phyloP scores from a whole-genome alignment of 1,140 invertebrate species.

The Drosophila ficusphila region DNA sequence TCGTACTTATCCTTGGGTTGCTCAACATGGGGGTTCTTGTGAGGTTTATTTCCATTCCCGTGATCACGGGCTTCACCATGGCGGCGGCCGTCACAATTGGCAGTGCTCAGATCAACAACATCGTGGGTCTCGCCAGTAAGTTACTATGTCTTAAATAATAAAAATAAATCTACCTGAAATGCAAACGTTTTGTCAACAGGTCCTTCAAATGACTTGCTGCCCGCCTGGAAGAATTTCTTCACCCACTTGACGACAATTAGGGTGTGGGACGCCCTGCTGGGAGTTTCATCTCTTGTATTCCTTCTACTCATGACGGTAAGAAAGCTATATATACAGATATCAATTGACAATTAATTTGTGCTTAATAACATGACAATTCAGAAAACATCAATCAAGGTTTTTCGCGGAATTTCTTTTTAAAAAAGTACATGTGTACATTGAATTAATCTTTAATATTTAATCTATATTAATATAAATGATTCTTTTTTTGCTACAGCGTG shows the following conservation, averaged over 20 bases:
- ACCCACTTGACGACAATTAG: slow-evolving; percentile 84
- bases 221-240: slow-evolving; percentile 86
- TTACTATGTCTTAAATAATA: neutral
- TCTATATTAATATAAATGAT: neutral
- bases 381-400: no score
- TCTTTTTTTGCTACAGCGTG: slow-evolving; percentile 86
- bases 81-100: slow-evolving; percentile 95
- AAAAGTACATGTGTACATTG: no score
- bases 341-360: slow-evolving; percentile 53
- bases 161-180: neutral
- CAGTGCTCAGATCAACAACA: slow-evolving; percentile 91
- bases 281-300: slow-evolving; percentile 86
- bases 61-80: slow-evolving; percentile 95
- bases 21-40: slow-evolving; percentile 94
- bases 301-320: slow-evolving; percentile 87
- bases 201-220: slow-evolving; percentile 86
- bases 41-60: slow-evolving; percentile 95
- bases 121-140: slow-evolving; percentile 88
- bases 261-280: slow-evolving; percentile 86
- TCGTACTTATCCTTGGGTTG: slow-evolving; percentile 91
- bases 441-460: no score
- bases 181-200: slow-evolving; percentile 34
- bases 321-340: neutral
- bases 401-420: no score
- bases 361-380: neutral